A percentile compares a stretch with the other conserved stretches of the same genome.
Conservation (phyloP, 1,140 invertebrate species). For the Drosophila trapezifrons region DNA sequence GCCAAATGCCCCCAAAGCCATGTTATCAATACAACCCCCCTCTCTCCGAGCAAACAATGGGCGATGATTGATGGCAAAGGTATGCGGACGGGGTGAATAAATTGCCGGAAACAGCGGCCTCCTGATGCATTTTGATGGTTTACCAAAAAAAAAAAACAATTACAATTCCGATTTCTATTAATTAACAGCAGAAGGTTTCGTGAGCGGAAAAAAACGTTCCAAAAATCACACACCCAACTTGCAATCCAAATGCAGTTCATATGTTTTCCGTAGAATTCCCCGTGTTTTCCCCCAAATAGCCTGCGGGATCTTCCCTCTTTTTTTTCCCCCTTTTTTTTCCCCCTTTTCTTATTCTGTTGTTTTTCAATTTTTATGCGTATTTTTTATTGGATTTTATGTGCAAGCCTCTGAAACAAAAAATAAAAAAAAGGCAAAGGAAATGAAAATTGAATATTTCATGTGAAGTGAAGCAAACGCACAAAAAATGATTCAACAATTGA, state of each 20-base stretch:
- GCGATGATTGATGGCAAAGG: constrained; percentile 34
- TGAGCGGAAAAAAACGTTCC: constrained; percentile 8
- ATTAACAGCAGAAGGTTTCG: constrained; percentile 50
- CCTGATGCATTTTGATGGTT: constrained; percentile 21
- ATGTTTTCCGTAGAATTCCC: too few relatives aligned
- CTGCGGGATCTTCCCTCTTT: constrained; percentile 7
- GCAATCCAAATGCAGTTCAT: constrained; percentile 57
- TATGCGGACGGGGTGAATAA: constrained; percentile 9
- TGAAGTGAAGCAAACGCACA: constrained; percentile 29
- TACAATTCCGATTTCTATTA: constrained; percentile 45
- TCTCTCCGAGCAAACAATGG: not conserved
- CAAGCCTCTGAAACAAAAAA: constrained; percentile 24
- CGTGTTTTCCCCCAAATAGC: constrained; percentile 9
- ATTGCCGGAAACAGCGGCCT: constrained; percentile 16
- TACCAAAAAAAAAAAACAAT: constrained; percentile 14
- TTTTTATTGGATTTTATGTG: constrained; percentile 53
- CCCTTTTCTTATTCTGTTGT: constrained; percentile 23
- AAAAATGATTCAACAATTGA: constrained; percentile 28
- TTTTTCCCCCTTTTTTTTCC: constrained; percentile 9
- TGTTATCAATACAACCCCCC: constrained; percentile 33
- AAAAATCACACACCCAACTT: constrained; percentile 35
- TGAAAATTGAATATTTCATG: constrained; percentile 65
- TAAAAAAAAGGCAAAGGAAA: constrained; percentile 28
- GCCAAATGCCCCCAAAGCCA: constrained; percentile 30
- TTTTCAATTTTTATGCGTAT: constrained; percentile 34